Evolutionary conservation across 92 coral and sea anemone species (phyloP), one percentile per base, ranked within the genome.

Genomic region (Pocillopora grandis): DNA sequence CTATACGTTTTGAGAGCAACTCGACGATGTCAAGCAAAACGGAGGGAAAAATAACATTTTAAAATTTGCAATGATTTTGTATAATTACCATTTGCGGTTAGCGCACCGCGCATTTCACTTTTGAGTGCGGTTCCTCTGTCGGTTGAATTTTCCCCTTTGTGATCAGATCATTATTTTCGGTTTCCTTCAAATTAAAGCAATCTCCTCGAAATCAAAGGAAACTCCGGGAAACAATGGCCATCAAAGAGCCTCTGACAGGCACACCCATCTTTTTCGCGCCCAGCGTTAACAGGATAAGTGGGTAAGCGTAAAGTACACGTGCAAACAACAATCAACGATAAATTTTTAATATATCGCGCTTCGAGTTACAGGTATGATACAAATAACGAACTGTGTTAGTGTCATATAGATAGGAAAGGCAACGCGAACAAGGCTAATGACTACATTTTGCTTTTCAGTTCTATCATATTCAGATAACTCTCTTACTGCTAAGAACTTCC

Each of bases 341-440:
- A 59, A 80, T 80, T 68, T 80, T 80, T 80, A 69, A 80, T 80
- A 68, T 58, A 80, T 49, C 76, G 76, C 21, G 76, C 56, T 69
- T 58, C 35, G 35, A 18, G 18, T 12, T 56, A 57, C 84, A 57
- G 76, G 83, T 79, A 66, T 55, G 52, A 52, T 15, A 27, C 63
- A 66, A 66, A 56, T 52, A 62, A 13, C 42, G 19, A 55, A 55
- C 56, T 66, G 67, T 67, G 42, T 10, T 55, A 66, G 56, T 66
- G 5, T 27, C 42, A 48, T 20, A 37, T 16, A 49, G 33, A 17
- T 70, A 14, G 18, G 42, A 12, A 10, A 59, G 3, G 18, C 18
- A 59, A 59, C 62, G 23, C 42, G 57, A 35, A 16, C 57, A 15
- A 33, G 33, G n/a, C 17, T 6, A 70, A 16, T 35, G 4, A 35